These are phyloP conservation scores for Conops quadrifasciatus DNA, from an alignment of 2,888 invertebrate species.

Conservation along the genomic window DNA sequence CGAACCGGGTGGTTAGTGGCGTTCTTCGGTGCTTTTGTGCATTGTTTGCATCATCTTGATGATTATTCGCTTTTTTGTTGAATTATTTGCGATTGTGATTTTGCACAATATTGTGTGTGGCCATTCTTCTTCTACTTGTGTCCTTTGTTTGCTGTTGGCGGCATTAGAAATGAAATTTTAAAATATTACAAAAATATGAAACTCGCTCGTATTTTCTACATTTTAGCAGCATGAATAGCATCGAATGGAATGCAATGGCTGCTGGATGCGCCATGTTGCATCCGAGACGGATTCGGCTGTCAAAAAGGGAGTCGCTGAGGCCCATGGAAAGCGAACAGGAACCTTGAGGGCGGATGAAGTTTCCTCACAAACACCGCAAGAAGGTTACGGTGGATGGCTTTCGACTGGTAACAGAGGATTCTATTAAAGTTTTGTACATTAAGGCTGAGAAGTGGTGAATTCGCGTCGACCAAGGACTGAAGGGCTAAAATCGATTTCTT, in stretches of 20 bases:
- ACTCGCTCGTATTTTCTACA: neutral
- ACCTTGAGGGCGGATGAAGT: too few species aligned
- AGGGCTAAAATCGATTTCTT: too few species aligned
- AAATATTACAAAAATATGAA: conserved; percentile 31
- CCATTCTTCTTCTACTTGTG: neutral
- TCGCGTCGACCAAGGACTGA: neutral
- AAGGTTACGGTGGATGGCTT: too few species aligned
- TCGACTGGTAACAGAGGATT: too few species aligned
- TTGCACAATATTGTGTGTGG: neutral
- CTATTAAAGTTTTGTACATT: too few species aligned
- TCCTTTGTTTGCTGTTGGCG: conserved; percentile 24
- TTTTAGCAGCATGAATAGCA: neutral
- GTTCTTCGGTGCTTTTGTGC: neutral
- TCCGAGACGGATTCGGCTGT: neutral
- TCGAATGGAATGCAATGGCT: conserved; percentile 4
- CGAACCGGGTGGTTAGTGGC: too few species aligned
- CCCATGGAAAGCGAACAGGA: too few species aligned
- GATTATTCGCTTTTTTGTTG: conserved; percentile 20
- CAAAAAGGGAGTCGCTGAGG: neutral
- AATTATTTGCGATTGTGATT: conserved; percentile 31
- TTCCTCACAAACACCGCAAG: too few species aligned
- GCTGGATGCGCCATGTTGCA: conserved; percentile 18
- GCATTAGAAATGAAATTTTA: conserved; percentile 31
- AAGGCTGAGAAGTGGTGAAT: conserved; percentile 6
- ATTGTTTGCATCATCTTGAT: conserved; percentile 24